Percentiles rank a stretch among this genome's conserved stretches.
Evolutionary conservation across 2,797 vertebrate genomes (phyloP).

Genomic region (Martes flavigula): DNA sequence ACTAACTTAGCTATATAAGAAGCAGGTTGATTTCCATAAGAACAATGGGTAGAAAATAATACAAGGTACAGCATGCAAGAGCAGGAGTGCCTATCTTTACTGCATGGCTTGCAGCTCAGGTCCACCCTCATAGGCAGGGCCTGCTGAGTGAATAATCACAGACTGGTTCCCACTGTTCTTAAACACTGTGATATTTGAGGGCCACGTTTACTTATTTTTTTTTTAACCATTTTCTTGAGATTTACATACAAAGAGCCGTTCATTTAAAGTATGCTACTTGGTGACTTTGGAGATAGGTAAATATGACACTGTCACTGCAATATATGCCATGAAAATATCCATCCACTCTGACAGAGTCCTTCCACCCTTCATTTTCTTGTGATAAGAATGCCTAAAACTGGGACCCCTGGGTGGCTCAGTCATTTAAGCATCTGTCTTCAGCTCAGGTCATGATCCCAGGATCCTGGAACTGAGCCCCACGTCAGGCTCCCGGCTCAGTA

Average conservation of each 20-base stretch:
- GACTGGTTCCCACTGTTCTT: neutral
- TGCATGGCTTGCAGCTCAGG: neutral
- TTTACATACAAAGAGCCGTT: neutral
- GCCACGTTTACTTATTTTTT: neutral
- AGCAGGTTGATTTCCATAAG: neutral
- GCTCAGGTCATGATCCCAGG: neutral
- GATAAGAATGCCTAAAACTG: neutral
- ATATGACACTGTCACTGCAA: neutral
- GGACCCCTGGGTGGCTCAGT: neutral
- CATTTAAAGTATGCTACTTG: neutral
- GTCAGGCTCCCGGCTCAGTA: too few species aligned
- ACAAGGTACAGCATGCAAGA: neutral
- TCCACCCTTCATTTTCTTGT: neutral
- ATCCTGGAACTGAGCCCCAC: neutral
- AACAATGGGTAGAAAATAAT: neutral
- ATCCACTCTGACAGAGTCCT: neutral
- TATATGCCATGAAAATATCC: neutral
- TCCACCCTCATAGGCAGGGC: too few species aligned
- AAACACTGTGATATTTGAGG: neutral
- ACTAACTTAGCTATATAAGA: neutral
- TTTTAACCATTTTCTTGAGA: neutral
- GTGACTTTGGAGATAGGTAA: neutral
- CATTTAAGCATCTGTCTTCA: neutral
- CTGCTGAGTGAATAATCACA: neutral
- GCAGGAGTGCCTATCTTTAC: neutral